Evolutionary conservation across 2,113 vertebrate species (phyloP), one percentile per base, ranked within the genome.

Genomic region (Podiceps cristatus): DNA sequence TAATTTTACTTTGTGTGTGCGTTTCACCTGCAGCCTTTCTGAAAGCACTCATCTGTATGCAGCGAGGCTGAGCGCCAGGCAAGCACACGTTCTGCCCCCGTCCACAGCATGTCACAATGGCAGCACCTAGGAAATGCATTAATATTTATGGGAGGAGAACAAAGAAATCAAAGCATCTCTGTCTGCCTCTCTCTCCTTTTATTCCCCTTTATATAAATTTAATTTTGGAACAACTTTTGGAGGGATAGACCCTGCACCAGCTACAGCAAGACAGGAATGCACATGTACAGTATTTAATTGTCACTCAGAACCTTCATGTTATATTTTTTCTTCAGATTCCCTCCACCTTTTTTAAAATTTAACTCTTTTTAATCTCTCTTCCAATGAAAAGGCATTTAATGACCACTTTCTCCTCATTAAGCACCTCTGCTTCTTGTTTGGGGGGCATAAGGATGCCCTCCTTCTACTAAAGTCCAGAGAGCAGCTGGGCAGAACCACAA

Each of bases 141-240:
- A 93, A 93, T 95, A 97, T 98, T 93, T 76, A 97, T 97, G 27
- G 35, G 7, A 22, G 81, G 22, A 9, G 42, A 97, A 79, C 88
- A 93, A 96, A 96, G 94, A 76, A 96, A 91, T 95, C 90, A 95
- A 82, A 95, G 66, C 9, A 3, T 45, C 27, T 82, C 88, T 85
- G 47, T 56, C 87, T 96, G 33, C 17, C 29, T 88, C 81, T 42
- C 47, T 72, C 71, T 90, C 5, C 8, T 55, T 94, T 90, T 95
- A 74, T 82, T 90, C 68, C 53, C 13, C 19, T 60, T 71, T 67
- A 84, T 40, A 68, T 50, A 68, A 88, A 95, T 86, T 74, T 92
- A 81, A 79, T 94, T 94, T 82, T 66, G 28, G 50, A 79, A 56
- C 25, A 87, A 73, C 11, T 95, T 96, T 76, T 47, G 44, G 49